Evolutionary conservation across 2,797 vertebrate species (phyloP).

Genomic region (Netta rufina): DNA sequence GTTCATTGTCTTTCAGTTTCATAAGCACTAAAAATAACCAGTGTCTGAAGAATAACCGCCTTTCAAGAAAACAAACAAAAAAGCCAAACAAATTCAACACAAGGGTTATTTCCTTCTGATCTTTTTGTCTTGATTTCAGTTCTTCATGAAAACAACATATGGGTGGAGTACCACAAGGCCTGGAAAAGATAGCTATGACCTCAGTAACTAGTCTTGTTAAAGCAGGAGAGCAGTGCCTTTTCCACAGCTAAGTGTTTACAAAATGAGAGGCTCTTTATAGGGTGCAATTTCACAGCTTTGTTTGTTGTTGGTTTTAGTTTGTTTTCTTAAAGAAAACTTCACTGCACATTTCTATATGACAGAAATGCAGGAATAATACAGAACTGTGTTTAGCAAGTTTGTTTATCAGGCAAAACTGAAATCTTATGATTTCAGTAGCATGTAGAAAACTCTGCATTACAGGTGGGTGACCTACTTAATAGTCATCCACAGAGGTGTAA

Average conservation of each 20-base stretch:
- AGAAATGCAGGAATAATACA: background rate
- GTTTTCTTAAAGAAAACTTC: background rate
- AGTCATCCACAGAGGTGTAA: background rate
- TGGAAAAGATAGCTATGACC: slow-evolving; percentile 59
- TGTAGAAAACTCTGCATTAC: background rate
- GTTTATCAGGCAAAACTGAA: background rate
- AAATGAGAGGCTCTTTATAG: background rate
- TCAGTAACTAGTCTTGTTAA: slow-evolving; percentile 19
- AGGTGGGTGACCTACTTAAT: background rate
- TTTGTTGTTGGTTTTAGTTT: too few relatives aligned
- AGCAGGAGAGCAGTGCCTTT: slow-evolving; percentile 34
- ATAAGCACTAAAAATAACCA: slow-evolving; percentile 41
- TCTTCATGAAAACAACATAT: slow-evolving; percentile 53
- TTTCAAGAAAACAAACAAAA: slow-evolving; percentile 54
- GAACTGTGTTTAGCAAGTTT: background rate
- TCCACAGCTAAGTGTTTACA: background rate
- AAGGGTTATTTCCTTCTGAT: slow-evolving; percentile 49
- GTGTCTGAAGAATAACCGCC: slow-evolving; percentile 31
- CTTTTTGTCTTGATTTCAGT: slow-evolving; percentile 45
- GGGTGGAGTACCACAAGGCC: slow-evolving; percentile 45
- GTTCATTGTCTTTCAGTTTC: slow-evolving; percentile 4
- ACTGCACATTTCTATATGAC: background rate
- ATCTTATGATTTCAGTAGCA: background rate
- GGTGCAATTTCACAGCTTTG: background rate
- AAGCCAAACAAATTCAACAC: slow-evolving; percentile 28